phyloP scores from a whole-genome alignment of 1,140 invertebrate species.

The Drosophila tropicalis region DNA sequence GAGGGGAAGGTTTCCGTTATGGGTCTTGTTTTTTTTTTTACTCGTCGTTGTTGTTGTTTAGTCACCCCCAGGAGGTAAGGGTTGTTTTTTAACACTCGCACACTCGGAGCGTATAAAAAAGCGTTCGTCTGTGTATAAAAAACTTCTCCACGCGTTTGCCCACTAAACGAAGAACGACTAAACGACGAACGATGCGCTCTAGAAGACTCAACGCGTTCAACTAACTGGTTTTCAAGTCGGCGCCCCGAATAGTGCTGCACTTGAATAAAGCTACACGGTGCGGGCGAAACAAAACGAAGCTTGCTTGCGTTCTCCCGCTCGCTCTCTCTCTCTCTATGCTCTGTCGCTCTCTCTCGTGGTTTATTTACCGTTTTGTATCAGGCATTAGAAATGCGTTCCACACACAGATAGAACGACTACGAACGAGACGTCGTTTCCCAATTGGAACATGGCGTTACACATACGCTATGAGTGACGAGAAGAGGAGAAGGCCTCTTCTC shows the following conservation, averaged over 20 bases:
- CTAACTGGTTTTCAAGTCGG: conserved; percentile 71
- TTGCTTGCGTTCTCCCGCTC: conserved; percentile 30
- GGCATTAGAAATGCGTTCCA: conserved; percentile 56
- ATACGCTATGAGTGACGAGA: conserved; percentile 9
- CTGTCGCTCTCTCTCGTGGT: conserved; percentile 14
- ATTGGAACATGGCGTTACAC: conserved; percentile 23
- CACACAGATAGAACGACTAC: conserved; percentile 26
- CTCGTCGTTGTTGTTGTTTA: conserved; percentile 24
- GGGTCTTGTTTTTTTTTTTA: conserved; percentile 31
- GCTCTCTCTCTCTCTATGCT: conserved; percentile 33
- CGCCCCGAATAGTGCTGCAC: conserved; percentile 53
- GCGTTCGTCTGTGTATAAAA: conserved; percentile 56
- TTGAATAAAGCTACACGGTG: conserved; percentile 33
- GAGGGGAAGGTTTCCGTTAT: conserved; percentile 41
- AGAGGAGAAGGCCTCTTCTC: conserved; percentile 16
- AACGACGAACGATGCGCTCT: conserved; percentile 56
- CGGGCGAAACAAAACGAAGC: conserved; percentile 21
- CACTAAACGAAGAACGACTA: conserved; percentile 16
- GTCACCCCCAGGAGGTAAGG: conserved; percentile 55
- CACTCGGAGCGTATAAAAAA: conserved; percentile 50
- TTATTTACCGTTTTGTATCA: conserved; percentile 32
- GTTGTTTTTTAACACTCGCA: conserved; percentile 46
- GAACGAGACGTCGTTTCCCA: conserved; percentile 1
- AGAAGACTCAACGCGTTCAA: conserved; percentile 54
- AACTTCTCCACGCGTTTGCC: conserved; percentile 41